Evolutionary conservation across 2,113 vertebrate species (phyloP).

Genomic region (Stegastes partitus): DNA sequence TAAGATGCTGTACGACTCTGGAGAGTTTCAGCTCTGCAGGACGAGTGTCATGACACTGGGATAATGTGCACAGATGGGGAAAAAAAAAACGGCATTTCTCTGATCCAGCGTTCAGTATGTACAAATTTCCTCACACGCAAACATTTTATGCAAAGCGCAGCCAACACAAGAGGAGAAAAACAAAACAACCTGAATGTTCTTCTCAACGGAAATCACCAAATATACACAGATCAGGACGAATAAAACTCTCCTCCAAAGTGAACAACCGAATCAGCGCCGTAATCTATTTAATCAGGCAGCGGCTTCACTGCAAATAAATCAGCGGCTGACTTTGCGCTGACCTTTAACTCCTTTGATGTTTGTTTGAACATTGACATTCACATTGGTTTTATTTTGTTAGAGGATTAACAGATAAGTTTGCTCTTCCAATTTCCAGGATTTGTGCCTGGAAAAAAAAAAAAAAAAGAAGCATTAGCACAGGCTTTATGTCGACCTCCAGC

Average conservation of each 20-base stretch:
- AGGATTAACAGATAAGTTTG: conserved; percentile 33
- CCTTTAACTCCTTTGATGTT: conserved; percentile 31
- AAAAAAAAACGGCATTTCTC: neutral
- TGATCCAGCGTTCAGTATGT: neutral
- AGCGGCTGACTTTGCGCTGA: conserved; percentile 37
- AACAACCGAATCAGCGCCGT: neutral
- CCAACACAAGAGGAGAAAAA: neutral
- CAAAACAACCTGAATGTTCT: neutral
- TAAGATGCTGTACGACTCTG: conserved; percentile 10
- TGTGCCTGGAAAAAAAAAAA: neutral
- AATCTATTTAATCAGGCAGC: conserved; percentile 49
- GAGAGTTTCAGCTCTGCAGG: neutral
- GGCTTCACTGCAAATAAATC: conserved; percentile 37
- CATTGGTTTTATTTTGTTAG: conserved; percentile 24
- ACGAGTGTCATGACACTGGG: conserved; percentile 27
- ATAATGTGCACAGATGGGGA: conserved; percentile 2
- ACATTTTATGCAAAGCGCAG: neutral
- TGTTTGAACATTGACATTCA: conserved; percentile 24
- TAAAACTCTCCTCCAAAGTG: neutral
- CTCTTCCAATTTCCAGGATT: conserved; percentile 19
- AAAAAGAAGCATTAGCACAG: accelerated
- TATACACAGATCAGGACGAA: neutral
- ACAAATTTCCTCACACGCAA: neutral
- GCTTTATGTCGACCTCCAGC: neutral
- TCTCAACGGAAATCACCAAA: neutral